Evolutionary conservation across 2,888 invertebrate species (phyloP), one percentile per base, ranked within the genome.

Genomic region (Drosophila rubida): DNA sequence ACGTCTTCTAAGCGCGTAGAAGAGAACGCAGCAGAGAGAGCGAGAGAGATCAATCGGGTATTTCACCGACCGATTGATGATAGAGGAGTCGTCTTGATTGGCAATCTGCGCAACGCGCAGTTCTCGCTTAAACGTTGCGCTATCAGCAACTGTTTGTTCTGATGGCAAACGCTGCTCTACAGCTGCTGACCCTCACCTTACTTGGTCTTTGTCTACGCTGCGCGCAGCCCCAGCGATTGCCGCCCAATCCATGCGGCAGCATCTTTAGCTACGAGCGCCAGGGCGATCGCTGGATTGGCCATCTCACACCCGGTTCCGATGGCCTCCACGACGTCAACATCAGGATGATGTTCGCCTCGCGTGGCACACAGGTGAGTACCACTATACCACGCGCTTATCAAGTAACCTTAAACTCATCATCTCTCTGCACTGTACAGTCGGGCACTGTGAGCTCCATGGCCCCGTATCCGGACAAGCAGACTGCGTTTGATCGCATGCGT

Each of bases 201-300:
- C 16, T 55, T 39, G 45, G 54, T 14, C 48, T 78, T 58, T 60
- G 55, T 22, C 27, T 77, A 19, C n/a, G 30, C 8, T 3, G 44
- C n/a, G 66, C 19, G 0, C 19, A 25, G 45, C 45, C 66, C 1
- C 76, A 85, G 27, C 42, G 62, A 0, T 42, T 70, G 30, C 86
- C 89, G 13, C 44, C 50, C 6, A 85, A 73, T 19, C 37, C 54
- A 1, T 85, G 85, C 11, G 60, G 53, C 1, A 39, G 5, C 8
- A 14, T 80, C 1, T 89, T 89, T 45, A 57, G 46, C 7, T 85
- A 85, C 25, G 53, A 64, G 14, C 64, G 68, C 0, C 51, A 50
- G 4, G 61, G 45, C 3, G 54, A 68, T 60, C 62, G 41, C 0
- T 68, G 62, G 60, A 65, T 71, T 32, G 89, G 89, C 0, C 60